These are phyloP conservation scores for Ophion ventricosus DNA, from an alignment of 2,888 invertebrate species.

Conservation along the genomic window DNA sequence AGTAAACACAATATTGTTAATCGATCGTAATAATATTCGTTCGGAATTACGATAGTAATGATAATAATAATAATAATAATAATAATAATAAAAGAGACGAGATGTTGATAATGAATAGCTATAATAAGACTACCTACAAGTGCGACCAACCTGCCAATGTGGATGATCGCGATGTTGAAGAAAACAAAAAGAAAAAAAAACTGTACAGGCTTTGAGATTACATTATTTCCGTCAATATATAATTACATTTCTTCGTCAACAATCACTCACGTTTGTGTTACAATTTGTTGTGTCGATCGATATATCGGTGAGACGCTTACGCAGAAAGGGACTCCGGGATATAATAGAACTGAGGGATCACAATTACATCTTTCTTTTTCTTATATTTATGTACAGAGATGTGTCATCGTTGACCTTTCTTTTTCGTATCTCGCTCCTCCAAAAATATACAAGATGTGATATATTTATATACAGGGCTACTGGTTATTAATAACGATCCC, in stretches of 20 bases:
- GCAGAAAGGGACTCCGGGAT: background rate
- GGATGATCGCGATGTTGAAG: conserved; percentile 47
- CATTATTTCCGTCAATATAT: conserved; percentile 61
- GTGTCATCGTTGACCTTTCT: background rate
- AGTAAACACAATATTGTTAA: conserved; percentile 80
- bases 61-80: conserved; percentile 55
- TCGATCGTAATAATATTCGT: conserved; percentile 68
- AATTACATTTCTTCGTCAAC: conserved; percentile 59
- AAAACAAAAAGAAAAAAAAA: conserved; percentile 24
- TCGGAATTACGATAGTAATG: conserved; percentile 52
- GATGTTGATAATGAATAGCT: conserved; percentile 66
- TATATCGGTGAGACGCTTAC: conserved; percentile 43
- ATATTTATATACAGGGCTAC: too few species aligned
- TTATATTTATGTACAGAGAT: background rate
- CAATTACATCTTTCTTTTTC: conserved; percentile 30
- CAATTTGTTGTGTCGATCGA: background rate
- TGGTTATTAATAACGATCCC: too few species aligned
- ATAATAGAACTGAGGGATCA: background rate
- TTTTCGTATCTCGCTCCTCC: background rate
- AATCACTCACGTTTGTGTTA: conserved; percentile 4
- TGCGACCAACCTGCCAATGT: conserved; percentile 63
- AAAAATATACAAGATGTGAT: background rate
- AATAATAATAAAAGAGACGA: conserved; percentile 48
- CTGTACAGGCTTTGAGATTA: conserved; percentile 68
- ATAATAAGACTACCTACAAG: conserved; percentile 79